Evolutionary conservation across 2,797 vertebrate species (phyloP), one percentile per base, ranked within the genome.

Genomic region (Remorina albescens): DNA sequence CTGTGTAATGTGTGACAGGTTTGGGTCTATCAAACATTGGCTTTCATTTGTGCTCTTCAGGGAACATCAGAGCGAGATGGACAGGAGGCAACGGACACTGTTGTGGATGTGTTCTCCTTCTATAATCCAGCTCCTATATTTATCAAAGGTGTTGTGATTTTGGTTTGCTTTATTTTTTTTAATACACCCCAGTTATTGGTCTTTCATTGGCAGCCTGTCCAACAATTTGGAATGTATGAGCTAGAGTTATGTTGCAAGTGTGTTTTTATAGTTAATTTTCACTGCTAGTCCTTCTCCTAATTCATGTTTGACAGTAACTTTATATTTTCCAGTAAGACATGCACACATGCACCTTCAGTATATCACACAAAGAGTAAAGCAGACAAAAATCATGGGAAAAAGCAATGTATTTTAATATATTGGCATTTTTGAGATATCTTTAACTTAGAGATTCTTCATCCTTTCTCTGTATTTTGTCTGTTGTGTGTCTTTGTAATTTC

Each of bases 181-280:
- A 28, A 66, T 32, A 6, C 34, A 36, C 42, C 23, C 57, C 21
- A 56, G 74, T 73, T 58, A 65, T 74, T 74, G 36, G 71, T 67
- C 37, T 78, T 60, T 67, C 15, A 58, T 0, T 84, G 77, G 67
- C 75, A 87, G 75, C 75, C 71, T 81, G 63, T 86, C 86, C 44
- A 72, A 82, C 85, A 81, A 6, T 36, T 62, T 46, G 74, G 78
- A 63, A 68, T 67, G 65, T 21, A 74, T 19, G 41, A 2, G 39
- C 18, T 42, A 15, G 39, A 8, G 6, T 44, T 44, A 44, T 2
- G 41, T 44, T 19, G 41, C 18, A 44, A 72, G 56, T 28, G 30
- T 81, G 74, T 82, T 81, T 79, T 81, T 79, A 34, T 74, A 78
- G 56, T 60, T 69, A n/a, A n/a, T n/a, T n/a, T n/a, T n/a, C n/a